Conservation (phyloP, 1,140 invertebrate species). For the Drosophila fuyamai region DNA sequence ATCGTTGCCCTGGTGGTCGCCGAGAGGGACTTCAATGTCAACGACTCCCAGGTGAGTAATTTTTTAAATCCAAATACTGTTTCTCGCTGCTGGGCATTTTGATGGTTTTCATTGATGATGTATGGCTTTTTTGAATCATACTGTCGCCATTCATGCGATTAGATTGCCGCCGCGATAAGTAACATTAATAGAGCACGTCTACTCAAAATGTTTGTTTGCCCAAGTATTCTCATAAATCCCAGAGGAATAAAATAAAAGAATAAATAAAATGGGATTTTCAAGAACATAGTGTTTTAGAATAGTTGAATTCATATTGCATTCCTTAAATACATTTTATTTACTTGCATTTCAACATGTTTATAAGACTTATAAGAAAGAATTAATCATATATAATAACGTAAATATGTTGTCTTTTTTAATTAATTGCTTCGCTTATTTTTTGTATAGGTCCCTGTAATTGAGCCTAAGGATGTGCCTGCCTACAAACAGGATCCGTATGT, state of each 20-base stretch:
- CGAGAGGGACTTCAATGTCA: slow-evolving; percentile 80
- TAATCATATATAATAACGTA: background rate
- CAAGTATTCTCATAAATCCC: background rate
- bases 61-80: slow-evolving; percentile 1
- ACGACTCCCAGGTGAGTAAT: slow-evolving; percentile 79
- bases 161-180: slow-evolving; percentile 39
- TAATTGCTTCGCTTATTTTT: background rate
- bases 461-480: slow-evolving; percentile 78
- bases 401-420: background rate
- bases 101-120: slow-evolving; percentile 72
- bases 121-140: slow-evolving; percentile 56
- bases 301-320: too few relatives aligned
- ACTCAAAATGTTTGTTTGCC: background rate
- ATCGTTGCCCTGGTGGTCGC: slow-evolving; percentile 34
- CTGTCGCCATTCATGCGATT: slow-evolving; percentile 21
- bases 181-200: slow-evolving; percentile 21
- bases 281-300: background rate
- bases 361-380: too few relatives aligned
- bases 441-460: slow-evolving; percentile 70
- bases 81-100: slow-evolving; percentile 49
- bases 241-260: background rate
- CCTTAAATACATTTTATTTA: too few relatives aligned
- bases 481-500: slow-evolving; percentile 76
- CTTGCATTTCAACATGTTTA: too few relatives aligned
- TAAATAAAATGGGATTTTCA: background rate